These are phyloP conservation scores for Caenorhabditis inopinata DNA, from an alignment of 1,140 invertebrate species.

Conservation along the genomic window DNA sequence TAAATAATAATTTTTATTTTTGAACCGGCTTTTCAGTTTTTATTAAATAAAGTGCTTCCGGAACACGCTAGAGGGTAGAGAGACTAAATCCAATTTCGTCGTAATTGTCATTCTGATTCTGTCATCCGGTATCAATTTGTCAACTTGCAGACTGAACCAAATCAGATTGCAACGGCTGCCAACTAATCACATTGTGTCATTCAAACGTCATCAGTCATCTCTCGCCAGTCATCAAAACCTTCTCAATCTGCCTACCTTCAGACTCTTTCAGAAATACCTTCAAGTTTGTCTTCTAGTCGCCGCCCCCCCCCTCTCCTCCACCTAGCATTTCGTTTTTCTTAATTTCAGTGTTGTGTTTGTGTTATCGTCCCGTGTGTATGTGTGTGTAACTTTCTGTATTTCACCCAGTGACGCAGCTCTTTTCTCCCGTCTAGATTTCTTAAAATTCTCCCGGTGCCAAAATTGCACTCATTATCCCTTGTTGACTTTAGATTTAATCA, in stretches of 20 bases:
- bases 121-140: no score
- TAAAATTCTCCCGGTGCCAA: not conserved
- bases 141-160: not conserved
- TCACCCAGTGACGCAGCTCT: not conserved
- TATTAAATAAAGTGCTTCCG: no score
- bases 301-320: not conserved
- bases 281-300: not conserved
- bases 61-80: no score
- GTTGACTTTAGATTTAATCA: slow-evolving; percentile 12
- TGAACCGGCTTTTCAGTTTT: no score
- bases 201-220: not conserved
- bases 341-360: slow-evolving; percentile 23
- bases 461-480: slow-evolving; percentile 1
- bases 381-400: not conserved
- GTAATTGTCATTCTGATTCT: no score
- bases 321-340: not conserved
- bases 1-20: no score
- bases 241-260: not conserved
- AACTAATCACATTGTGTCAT: slow-evolving; percentile 5
- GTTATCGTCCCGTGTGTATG: slow-evolving; percentile 22
- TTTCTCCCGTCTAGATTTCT: not conserved
- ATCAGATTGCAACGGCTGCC: not conserved
- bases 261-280: slow-evolving; percentile 13
- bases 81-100: no score
- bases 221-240: not conserved